Evolutionary conservation across 2,888 invertebrate genomes (phyloP), one percentile per base, ranked within the genome.

Genomic region (Cataglyphis altisquamis): DNA sequence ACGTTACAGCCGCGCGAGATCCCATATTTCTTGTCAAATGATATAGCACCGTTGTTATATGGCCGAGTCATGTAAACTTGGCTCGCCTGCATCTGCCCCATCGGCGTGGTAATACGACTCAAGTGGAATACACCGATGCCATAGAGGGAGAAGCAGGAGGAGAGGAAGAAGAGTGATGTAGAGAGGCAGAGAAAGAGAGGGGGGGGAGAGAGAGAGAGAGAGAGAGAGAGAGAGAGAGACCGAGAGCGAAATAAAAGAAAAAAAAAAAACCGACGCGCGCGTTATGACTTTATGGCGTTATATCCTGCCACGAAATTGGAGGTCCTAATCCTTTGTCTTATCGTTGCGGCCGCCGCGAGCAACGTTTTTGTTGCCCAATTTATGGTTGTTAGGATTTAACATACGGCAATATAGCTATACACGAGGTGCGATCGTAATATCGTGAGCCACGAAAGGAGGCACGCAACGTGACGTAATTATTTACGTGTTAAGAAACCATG

Each of bases 271-370:
- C 62, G 75, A 80, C 60, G 25, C 55, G 25, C 57, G 21, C 57
- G 91, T 93, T 92, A 93, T 92, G 92, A 93, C 92, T 94, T 94
- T 94, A 94, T 91, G 92, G 92, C 92, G 83, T 83, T 85, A 89
- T 82, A 86, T 82, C 80, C 85, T 88, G 87, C 87, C 88, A 83
- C 88, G 88, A 86, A 88, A 87, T 88, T 75, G 73, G 57, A 70
- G 82, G 48, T 66, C 41, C 39, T 60, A 64, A 62, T 84, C 83
- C 85, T 84, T 88, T 88, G 86, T 88, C 86, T 90, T 84, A 86
- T 81, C 62, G 64, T 82, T 63, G 63, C 82, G 73, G 52, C 63
- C 62, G 78, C 60, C 73, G 21, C 48, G 36, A 32, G 72, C 9
- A 25, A 75, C n/a, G 25, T 74, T 83, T 82, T 80, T 86, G 67